phyloP scores from a whole-genome alignment of 2,888 invertebrate species.

The Dorcus parallelipipedus region DNA sequence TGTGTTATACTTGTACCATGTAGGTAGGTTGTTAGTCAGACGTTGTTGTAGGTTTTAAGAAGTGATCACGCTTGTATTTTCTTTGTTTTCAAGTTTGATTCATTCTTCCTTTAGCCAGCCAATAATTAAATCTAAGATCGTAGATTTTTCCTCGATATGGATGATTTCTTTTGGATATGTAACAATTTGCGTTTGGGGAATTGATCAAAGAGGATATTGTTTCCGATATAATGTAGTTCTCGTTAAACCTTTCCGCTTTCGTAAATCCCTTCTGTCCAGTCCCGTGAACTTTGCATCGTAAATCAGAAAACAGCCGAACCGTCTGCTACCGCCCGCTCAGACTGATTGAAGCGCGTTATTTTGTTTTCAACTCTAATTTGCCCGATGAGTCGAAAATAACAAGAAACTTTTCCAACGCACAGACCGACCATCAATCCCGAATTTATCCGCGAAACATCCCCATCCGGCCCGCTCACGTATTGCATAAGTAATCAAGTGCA shows the following conservation, averaged over 20 bases:
- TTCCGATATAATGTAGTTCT: neutral
- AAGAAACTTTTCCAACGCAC: neutral
- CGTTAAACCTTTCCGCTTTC: neutral
- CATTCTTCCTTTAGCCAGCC: too few species aligned
- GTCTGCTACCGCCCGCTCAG: neutral
- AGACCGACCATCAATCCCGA: too few species aligned
- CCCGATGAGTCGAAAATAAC: neutral
- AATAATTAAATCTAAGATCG: too few species aligned
- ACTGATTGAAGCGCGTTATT: neutral
- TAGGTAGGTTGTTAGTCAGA: neutral
- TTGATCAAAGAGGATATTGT: too few species aligned
- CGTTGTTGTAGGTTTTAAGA: conserved; percentile 10
- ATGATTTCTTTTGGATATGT: too few species aligned
- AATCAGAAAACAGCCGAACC: neutral
- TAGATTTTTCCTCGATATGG: too few species aligned
- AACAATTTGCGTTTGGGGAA: too few species aligned
- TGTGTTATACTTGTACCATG: conserved; percentile 8
- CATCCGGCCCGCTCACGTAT: too few species aligned
- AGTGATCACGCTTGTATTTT: conserved; percentile 13
- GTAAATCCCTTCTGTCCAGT: neutral
- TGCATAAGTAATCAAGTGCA: too few species aligned
- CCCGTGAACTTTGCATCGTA: neutral
- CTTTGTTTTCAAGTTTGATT: too few species aligned
- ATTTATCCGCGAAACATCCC: too few species aligned
- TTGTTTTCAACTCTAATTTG: neutral